Conservation (phyloP, 2,113 vertebrate genomes). For the Chloebia gouldiae region DNA sequence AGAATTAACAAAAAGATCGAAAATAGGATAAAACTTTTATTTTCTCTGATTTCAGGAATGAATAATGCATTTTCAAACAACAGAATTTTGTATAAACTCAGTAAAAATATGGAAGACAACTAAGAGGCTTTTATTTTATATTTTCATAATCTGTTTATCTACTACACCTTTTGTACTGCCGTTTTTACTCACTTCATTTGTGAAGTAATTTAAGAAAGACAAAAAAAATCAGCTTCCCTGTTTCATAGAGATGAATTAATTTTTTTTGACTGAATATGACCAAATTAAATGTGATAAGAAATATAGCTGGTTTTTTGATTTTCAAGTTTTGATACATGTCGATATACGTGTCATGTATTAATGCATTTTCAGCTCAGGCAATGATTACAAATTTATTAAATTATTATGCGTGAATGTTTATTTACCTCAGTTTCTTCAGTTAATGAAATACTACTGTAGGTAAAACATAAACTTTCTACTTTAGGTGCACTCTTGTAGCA, state of each 20-base stretch:
- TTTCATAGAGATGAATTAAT: background rate
- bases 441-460: background rate
- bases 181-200: background rate
- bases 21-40: background rate
- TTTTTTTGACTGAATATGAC: background rate
- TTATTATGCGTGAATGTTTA: background rate
- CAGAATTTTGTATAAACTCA: background rate
- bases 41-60: background rate
- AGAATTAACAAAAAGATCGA: background rate
- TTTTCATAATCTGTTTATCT: background rate
- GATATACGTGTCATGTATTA: background rate
- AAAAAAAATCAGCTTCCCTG: background rate
- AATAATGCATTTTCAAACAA: background rate
- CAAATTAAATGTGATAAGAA: background rate
- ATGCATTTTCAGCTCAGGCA: background rate
- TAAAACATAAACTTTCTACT: background rate
- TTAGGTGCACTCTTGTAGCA: background rate
- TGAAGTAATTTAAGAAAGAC: background rate
- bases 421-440: background rate
- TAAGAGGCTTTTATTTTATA: background rate
- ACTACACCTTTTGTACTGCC: accelerated
- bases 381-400: background rate
- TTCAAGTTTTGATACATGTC: background rate
- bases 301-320: background rate
- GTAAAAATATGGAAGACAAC: background rate